Conservation (phyloP, 1,140 invertebrate genomes). For the Thaumatotibia leucotreta region DNA sequence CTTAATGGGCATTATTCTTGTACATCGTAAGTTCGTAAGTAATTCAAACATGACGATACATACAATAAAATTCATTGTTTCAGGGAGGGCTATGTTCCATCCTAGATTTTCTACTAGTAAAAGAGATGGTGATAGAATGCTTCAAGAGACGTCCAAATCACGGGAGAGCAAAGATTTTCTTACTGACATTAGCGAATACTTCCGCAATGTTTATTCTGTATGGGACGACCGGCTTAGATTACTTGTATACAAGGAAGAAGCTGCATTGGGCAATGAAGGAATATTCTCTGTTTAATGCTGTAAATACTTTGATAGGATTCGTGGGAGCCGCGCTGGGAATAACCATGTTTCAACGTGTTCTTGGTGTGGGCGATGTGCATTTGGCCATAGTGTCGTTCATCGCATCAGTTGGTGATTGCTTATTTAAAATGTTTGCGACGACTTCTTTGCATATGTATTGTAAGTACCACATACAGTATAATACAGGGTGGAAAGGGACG, state of each 20-base stretch:
- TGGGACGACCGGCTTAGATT: constrained; percentile 77
- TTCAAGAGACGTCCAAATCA: constrained; percentile 79
- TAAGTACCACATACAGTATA: no score
- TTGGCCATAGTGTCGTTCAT: constrained; percentile 62
- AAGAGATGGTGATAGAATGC: constrained; percentile 78
- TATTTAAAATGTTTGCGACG: constrained; percentile 75
- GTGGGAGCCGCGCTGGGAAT: constrained; percentile 75
- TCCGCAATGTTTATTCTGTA: constrained; percentile 77
- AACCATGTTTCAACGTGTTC: constrained; percentile 71
- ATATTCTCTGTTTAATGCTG: constrained; percentile 76
- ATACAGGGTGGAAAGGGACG: no score
- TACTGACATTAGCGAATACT: constrained; percentile 77
- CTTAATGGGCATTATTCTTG: no score
- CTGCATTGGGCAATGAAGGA: constrained; percentile 81
- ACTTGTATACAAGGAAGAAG: constrained; percentile 80
- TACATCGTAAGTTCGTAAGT: no score
- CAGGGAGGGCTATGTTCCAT: constrained; percentile 68
- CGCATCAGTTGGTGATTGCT: constrained; percentile 60
- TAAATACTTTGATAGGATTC: constrained; percentile 64
- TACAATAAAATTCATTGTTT: constrained; percentile 3
- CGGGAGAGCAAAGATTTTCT: constrained; percentile 78
- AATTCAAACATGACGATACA: not conserved
- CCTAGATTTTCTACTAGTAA: constrained; percentile 77
- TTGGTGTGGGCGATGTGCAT: constrained; percentile 60
- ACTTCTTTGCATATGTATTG: constrained; percentile 82